Evolutionary conservation across 2,797 vertebrate species (phyloP), one percentile per base, ranked within the genome.

Genomic region (Malurus leucopterus): DNA sequence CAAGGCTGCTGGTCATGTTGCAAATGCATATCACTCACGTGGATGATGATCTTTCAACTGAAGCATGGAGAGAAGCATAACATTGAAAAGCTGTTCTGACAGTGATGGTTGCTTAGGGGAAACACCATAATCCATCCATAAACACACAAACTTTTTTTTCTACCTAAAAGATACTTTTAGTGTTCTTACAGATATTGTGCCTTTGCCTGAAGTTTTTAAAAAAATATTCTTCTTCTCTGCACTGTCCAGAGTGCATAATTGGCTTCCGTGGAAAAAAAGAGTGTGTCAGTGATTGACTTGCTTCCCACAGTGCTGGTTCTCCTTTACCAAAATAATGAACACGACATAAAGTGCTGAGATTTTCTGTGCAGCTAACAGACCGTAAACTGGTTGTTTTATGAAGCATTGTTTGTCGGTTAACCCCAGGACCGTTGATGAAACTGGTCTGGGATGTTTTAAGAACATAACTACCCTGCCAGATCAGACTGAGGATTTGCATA

Each of bases 1-100:
- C 90, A 92, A 80, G 53, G 44, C 73, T 87, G 65, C 76, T 85
- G 82, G 69, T 87, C n/a, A 4, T 75, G 55, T 71, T 89, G 62
- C 38, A 89, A 90, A 92, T 64, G 67, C 17, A n/a, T 51, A 63
- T 89, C 57, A 19, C 58, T 75, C 84, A 85, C 0, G 0, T 63
- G 59, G 69, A 63, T 44, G 36, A 68, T 83, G 58, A 74, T 91
- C 40, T 85, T 74, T 54, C 0, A 0, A 32, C 69, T 50, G 79
- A 87, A 87, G 41, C 41, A 22, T 8, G 11, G 50, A 90, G 9
- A 65, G 30, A 74, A 77, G 49, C 65, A 69, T 51, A 84, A 85
- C 64, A 81, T 7, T 50, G 41, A 85, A 69, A 36, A 87, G 41
- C 67, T 67, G 1, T 80, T 90, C 73, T 80, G 70, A 75, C 76